Base-by-base conservation (phyloP, 92 coral and sea anemone species). In the Phenganax stokvisi region DNA sequence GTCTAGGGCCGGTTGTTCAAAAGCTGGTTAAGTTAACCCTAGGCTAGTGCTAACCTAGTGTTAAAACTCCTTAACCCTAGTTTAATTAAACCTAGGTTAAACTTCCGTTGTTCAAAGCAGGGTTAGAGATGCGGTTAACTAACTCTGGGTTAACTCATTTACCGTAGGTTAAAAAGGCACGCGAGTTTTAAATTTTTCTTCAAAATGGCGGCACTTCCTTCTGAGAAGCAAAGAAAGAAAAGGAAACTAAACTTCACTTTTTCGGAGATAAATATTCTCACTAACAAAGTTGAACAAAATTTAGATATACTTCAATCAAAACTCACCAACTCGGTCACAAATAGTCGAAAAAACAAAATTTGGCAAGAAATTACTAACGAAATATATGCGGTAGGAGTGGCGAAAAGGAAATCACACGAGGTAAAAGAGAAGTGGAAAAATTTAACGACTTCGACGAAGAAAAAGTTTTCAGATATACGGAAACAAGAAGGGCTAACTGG, bases 351-450 rank as follows among this genome's bases (percentile, higher is more conserved):
- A 37, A 56, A 64, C 29, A 63, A 8, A 37, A 58, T 85, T 47
- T 81, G 88, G 85, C 77, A 86, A 51, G 83, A 56, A 8, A 84
- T 87, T 3, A 75, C 88, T 0, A 20, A 16, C 2, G 71, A 80
- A 6, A 80, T 87, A 12, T 79, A 79, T 52, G 85, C 87, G 12
- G 52, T 81, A n/a, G 77, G 77, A 53, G 80, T 81, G 13, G 76
- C 75, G 17, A 73, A 74, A 37, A 64, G 85, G 17, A 28, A 63
- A 8, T 81, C 37, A 17, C 68, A 74, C 10, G 90, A 87, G 51
- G 79, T 87, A 17, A 84, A 75, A 80, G 88, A 80, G 57, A 84
- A 84, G 51, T 79, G 88, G 90, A 80, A 87, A 79, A 87, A 84
- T 61, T 29, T 87, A 16, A 63, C 81, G 37, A 78, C 77, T 76